Evolutionary conservation across 2,888 invertebrate genomes (phyloP), one percentile per base, ranked within the genome.

Genomic region (Mamestra brassicae): DNA sequence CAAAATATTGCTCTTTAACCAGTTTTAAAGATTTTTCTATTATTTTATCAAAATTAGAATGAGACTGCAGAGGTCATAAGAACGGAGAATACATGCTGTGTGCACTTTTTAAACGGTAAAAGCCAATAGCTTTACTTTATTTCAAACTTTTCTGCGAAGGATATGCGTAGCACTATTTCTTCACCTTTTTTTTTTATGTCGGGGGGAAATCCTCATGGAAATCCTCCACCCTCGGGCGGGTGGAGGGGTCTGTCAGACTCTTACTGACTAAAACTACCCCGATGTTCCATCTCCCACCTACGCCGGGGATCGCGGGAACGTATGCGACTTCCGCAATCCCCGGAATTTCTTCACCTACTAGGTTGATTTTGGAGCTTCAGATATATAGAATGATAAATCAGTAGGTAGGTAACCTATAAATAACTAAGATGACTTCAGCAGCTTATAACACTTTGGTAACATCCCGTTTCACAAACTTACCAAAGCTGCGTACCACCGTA

Each of bases 401-500:
- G 26, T 26, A 26, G 26, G 26, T 26, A 26, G 26, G 26, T 26
- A 26, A 26, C 26, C 26, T 26, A 26, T 26, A 26, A 38, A 38
- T 5, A 5, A 38, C 38, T 38, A 2, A 38, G 38, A 38, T 38
- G 38, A 38, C 38, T 38, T 38, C 38, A 38, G n/a, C 50, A 78
- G 67, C 64, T 57, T 72, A 72, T 62, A 62, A 64, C 47, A 66
- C 26, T 15, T 55, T 13, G 42, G 72, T 61, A 64, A 58, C 67
- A 76, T 47, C 72, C 73, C 77, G 76, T 74, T 82, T 81, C 63
- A 64, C 58, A 71, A 81, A 82, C 72, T 83, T 74, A 74, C 68
- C 74, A 80, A 84, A 85, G 70, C 78, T 81, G 73, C 78, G 45
- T 62, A 62, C 26, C 45, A 45, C 42, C 38, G 38, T 60, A 38